Base-by-base conservation (phyloP, 2,797 vertebrate species). In the Picus viridis region DNA sequence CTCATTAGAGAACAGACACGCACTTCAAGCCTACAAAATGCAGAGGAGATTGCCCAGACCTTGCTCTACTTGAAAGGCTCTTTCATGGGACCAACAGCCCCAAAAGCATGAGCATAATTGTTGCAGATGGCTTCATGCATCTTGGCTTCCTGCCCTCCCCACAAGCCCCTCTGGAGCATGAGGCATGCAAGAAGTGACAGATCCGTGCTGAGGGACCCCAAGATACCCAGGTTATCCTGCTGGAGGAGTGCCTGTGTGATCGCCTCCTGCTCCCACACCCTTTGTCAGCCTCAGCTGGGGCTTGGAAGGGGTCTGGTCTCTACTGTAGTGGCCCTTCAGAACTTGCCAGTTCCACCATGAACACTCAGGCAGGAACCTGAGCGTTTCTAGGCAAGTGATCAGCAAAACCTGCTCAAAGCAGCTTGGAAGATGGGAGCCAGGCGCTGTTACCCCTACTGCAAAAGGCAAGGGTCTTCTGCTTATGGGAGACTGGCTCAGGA, bases 181-280 rank as follows among this genome's bases (percentile, higher is more conserved):
- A 49, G 68, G 43, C 1, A 1, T 4, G 12, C 3, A 2, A 39
- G n/a, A 56, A 41, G 24, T 12, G 5, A 10, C 32, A 64, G 32
- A 63, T 36, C 24, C 1, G 0, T 20, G 16, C 26, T 3, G 3
- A 20, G 34, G 30, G 45, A 78, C 54, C 24, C 34, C 0, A 1
- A 39, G 36, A 71, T 22, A 56, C 43, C 30, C 0, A 1, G 63
- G 63, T 36, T 54, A 77, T 65, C 73, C 32, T 1, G 4, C 24
- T 30, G 62, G 57, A 62, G 41, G 16, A 65, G 36, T 0, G 0
- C 30, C 13, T 51, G 41, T 65, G 12, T 16, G 36, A 27, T 16
- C 2, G 0, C 15, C 27, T 64, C 53, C 62, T 41, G 57, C 34
- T 34, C 62, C 34, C 1, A 3, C 53, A 34, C 29, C 61, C 81